Percentiles rank a stretch among this genome's conserved stretches.
phyloP scores from a whole-genome alignment of 2,888 invertebrate species.

The Mythimna pallens region DNA sequence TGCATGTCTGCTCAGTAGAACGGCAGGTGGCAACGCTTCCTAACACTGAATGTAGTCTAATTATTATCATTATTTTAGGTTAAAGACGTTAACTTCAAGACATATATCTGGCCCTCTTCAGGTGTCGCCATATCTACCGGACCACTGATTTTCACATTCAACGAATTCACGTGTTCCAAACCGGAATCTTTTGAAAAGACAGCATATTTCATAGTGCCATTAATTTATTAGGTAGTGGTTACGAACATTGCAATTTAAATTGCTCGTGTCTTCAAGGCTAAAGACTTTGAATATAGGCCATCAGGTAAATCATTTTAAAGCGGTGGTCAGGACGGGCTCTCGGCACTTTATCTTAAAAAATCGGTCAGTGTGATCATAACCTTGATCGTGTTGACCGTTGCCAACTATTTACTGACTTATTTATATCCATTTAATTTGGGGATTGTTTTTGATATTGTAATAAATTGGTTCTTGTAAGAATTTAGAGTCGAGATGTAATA shows the following conservation, averaged over 20 bases:
- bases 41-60: no score
- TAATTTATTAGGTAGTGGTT: not conserved
- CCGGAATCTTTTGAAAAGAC: not conserved
- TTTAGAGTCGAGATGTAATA: constrained; percentile 1
- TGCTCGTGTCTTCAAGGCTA: not conserved
- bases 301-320: constrained; percentile 40
- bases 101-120: no score
- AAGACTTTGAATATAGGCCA: constrained; percentile 24
- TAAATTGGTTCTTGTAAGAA: constrained; percentile 3
- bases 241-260: constrained; percentile 1
- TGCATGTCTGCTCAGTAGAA: no score
- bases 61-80: no score
- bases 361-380: constrained; percentile 46
- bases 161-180: not conserved
- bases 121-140: no score
- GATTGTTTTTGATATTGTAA: constrained; percentile 24
- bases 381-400: constrained; percentile 30
- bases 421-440: constrained; percentile 24
- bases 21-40: no score
- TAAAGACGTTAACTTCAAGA: no score
- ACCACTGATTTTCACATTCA: not conserved
- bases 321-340: constrained; percentile 2
- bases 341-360: constrained; percentile 38
- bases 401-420: constrained; percentile 39
- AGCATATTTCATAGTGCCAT: no score